Evolutionary conservation across 2,888 invertebrate species (phyloP), one percentile per base, ranked within the genome.

Genomic region (Ceriagrion tenellum): DNA sequence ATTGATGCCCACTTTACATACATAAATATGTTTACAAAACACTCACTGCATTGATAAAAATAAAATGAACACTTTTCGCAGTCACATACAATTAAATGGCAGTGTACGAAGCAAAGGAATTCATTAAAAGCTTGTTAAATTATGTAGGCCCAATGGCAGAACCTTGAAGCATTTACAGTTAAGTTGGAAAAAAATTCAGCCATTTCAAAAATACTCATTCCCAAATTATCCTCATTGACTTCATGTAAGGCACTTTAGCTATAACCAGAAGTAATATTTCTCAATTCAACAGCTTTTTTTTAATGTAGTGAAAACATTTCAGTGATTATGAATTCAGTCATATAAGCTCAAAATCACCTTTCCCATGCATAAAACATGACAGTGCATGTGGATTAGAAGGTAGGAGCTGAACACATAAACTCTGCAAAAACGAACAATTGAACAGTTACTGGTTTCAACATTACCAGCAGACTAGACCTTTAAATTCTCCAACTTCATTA

Each of bases 1-100:
- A 93, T 93, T 93, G 93, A 93, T 74, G 93, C 93, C 93, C 93
- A 93, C 93, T 69, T 69, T 69, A 74, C 93, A 93, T 93, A 93
- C 93, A 93, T 69, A 93, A 93, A 93, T 69, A 91, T 93, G 93
- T 93, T 93, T 93, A 93, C 93, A 93, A 93, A 91, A 91, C 40
- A 69, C 35, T 93, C 69, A 74, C 12, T 93, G 69, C 47, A 55
- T 40, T 40, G 93, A 26, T 69, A 74, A 93, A 93, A 93, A 91
- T 91, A 91, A 91, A 91, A 93, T 93, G 93, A 93, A 93, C 93
- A 93, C 93, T 69, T 93, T 55, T 93, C 69, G 93, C 69, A 93
- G 74, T 93, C 93, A 93, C 63, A 93, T 93, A 91, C 18, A 81
- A 69, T 93, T 74, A 69, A 91, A 93, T 93, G 93, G 93, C 93